Evolutionary conservation across 2,797 vertebrate genomes (phyloP).

Genomic region (Enteromius treurensis): DNA sequence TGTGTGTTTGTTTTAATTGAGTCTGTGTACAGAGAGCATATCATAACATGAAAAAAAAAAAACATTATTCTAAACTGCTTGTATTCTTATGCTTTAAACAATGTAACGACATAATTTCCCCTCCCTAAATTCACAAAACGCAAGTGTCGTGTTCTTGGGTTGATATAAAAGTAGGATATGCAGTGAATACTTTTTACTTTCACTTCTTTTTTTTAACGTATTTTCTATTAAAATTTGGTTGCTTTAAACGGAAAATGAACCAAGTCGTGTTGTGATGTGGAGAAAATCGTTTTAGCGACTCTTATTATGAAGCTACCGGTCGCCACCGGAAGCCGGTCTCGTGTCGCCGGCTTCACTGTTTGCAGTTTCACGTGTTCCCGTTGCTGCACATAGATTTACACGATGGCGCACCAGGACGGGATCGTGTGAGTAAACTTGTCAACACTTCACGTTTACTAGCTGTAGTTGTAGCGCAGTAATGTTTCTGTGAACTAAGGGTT

Average conservation of each 20-base stretch:
- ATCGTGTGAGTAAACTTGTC: conserved; percentile 21
- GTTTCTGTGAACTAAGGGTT: not conserved
- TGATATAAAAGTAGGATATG: not conserved
- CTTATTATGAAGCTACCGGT: conserved; percentile 4
- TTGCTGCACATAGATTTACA: not conserved
- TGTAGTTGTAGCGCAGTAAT: not conserved
- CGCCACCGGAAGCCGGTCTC: not conserved
- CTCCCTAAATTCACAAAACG: too few relatives aligned
- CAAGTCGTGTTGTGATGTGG: not conserved
- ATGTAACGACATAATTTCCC: too few relatives aligned
- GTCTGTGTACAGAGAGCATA: too few relatives aligned
- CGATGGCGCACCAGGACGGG: conserved; percentile 23
- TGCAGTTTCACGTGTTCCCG: conserved; percentile 13
- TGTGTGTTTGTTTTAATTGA: too few relatives aligned
- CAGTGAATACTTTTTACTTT: not conserved
- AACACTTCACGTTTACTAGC: fast-evolving
- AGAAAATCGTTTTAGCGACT: not conserved
- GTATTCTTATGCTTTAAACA: too few relatives aligned
- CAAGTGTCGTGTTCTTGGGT: too few relatives aligned
- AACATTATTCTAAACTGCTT: too few relatives aligned
- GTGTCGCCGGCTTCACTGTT: not conserved
- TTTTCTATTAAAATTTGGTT: too few relatives aligned
- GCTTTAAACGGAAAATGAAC: not conserved
- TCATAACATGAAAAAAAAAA: too few relatives aligned
- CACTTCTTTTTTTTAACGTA: not conserved